A percentile compares a stretch with the other conserved stretches of the same genome.
These are phyloP conservation scores for Marronus borbonicus DNA, from an alignment of 2,888 invertebrate species.

Conservation along the genomic window DNA sequence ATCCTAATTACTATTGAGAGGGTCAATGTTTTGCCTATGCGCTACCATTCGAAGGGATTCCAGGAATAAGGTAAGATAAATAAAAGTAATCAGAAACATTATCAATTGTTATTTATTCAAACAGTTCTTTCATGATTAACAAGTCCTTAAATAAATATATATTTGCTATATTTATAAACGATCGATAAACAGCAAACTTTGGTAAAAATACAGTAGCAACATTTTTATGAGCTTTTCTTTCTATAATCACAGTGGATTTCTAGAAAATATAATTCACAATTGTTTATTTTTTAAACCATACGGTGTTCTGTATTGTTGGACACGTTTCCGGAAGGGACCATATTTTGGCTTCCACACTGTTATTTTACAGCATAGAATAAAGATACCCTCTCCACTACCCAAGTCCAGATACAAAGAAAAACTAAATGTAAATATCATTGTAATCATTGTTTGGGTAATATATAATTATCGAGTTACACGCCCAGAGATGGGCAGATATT, in stretches of 20 bases:
- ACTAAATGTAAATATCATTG: conserved; percentile 37
- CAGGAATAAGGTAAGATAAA: neutral
- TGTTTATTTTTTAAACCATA: neutral
- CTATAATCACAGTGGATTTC: conserved; percentile 54
- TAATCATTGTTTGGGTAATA: neutral
- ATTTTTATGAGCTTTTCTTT: conserved; percentile 50
- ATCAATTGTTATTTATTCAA: conserved; percentile 47
- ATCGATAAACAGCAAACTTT: conserved; percentile 64
- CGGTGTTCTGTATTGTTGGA: neutral
- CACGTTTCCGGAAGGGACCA: neutral
- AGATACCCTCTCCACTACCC: neutral
- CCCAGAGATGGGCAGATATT: no score
- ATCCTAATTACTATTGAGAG: no score
- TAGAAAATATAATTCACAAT: conserved; percentile 41
- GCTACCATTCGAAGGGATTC: no score
- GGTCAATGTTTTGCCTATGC: no score
- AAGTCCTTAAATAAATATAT: conserved; percentile 66
- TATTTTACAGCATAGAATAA: neutral
- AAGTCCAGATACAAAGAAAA: neutral
- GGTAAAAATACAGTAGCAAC: conserved; percentile 52
- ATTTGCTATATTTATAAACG: conserved; percentile 63
- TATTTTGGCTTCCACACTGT: neutral
- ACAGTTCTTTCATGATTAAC: conserved; percentile 58
- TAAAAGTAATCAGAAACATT: neutral
- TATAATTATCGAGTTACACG: neutral